A percentile compares a stretch with the other conserved stretches of the same genome.
Conservation (phyloP, 2,888 invertebrate species). For the Catocala nupta region DNA sequence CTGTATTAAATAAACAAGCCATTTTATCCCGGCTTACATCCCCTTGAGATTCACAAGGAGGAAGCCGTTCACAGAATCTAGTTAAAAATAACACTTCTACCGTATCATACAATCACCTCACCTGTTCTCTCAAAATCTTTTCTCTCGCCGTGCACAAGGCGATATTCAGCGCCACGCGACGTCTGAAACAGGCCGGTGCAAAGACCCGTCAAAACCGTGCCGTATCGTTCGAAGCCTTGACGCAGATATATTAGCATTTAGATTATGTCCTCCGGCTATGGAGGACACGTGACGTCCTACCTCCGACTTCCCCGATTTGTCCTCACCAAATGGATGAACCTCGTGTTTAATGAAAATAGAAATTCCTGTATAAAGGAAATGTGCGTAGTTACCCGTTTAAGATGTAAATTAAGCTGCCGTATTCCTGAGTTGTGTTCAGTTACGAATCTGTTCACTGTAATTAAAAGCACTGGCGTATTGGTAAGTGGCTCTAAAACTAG, state of each 20-base stretch:
- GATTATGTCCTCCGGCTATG: constrained; percentile 70
- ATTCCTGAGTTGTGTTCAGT: constrained; percentile 20
- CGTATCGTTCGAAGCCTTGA: constrained; percentile 54
- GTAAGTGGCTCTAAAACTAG: background rate
- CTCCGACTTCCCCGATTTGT: constrained; percentile 55
- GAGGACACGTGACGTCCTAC: constrained; percentile 63
- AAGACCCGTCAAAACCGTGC: constrained; percentile 40
- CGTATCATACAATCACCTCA: background rate
- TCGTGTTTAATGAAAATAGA: constrained; percentile 54
- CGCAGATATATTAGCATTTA: constrained; percentile 81
- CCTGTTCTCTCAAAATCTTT: background rate
- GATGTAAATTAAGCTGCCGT: constrained; percentile 24
- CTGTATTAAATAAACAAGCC: too few species aligned
- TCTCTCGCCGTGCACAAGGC: constrained; percentile 1
- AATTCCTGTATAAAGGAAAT: constrained; percentile 43
- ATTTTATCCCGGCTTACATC: too few species aligned
- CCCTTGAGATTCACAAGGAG: too few species aligned
- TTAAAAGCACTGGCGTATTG: constrained; percentile 12
- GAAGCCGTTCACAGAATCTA: too few species aligned
- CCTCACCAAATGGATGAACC: constrained; percentile 50
- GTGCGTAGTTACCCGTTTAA: constrained; percentile 33
- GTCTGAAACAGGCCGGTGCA: constrained; percentile 28
- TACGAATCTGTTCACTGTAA: constrained; percentile 16
- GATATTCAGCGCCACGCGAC: constrained; percentile 12
- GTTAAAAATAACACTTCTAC: background rate